A percentile compares a stretch with the other conserved stretches of the same genome.
Evolutionary conservation across 1,140 invertebrate species (phyloP).

Genomic region (Laupala kohalensis): DNA sequence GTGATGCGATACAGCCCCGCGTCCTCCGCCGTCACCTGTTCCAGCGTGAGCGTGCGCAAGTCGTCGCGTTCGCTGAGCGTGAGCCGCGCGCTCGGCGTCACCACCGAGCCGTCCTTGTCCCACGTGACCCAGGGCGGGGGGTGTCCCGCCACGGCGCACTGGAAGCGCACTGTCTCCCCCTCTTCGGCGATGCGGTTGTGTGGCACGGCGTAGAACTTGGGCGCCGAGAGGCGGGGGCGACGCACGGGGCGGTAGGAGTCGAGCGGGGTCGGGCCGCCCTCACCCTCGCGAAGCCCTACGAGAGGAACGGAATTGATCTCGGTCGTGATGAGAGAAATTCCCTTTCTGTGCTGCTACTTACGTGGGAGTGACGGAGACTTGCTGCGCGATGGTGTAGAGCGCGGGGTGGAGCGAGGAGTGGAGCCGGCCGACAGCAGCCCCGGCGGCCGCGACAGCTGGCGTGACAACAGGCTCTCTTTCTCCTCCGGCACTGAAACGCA

Average conservation of each 20-base stretch:
- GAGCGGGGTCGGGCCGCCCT: not conserved
- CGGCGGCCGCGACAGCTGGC: constrained; percentile 47
- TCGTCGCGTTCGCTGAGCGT: constrained; percentile 62
- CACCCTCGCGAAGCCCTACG: not conserved
- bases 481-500: constrained; percentile 71
- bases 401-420: constrained; percentile 57
- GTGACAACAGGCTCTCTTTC: constrained; percentile 56
- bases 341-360: constrained; percentile 14
- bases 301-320: no score
- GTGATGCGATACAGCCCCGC: constrained; percentile 68
- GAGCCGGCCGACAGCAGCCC: constrained; percentile 49
- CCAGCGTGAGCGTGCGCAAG: constrained; percentile 58
- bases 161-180: constrained; percentile 65
- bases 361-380: constrained; percentile 37
- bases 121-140: constrained; percentile 63
- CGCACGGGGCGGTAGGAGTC: not conserved
- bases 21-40: constrained; percentile 60
- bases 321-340: not conserved
- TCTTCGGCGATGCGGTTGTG: constrained; percentile 71
- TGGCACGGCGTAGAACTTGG: constrained; percentile 78
- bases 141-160: constrained; percentile 58
- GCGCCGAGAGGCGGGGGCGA: constrained; percentile 35
- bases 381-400: constrained; percentile 51
- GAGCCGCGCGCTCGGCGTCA: constrained; percentile 48
- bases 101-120: constrained; percentile 58